Base-by-base conservation (phyloP, 2,797 vertebrate genomes). In the Synaphobranchus kaupii region DNA sequence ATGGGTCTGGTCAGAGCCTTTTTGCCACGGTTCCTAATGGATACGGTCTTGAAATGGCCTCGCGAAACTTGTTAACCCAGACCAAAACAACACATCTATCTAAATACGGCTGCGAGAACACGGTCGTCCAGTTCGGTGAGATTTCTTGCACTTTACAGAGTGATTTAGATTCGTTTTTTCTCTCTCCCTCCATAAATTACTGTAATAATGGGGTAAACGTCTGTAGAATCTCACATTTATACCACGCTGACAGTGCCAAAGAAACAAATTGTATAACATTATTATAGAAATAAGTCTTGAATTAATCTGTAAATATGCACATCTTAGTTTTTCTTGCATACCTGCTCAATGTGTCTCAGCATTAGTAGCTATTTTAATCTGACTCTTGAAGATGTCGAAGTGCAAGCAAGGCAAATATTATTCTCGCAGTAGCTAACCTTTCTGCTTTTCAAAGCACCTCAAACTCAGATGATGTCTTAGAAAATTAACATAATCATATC, bases 121-220 rank as follows among this genome's bases (percentile, higher is more conserved):
- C 12, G 0, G 82, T 31, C 12, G 31, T 58, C 81, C 83, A 83
- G 86, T 83, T 81, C 48, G 9, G 63, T 58, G n/a, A 31, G 56
- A 76, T 80, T 90, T 85, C 83, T 85, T 25, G 8, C 76, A 25
- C 76, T 47, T 80, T 2, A 31, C 83, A 84, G 81, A 20, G 89
- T 86, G 80, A 73, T 85, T 89, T 85, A 83, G 78, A 71, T 84
- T 58, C 3, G 73, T 83, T 68, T 82, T 84, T 89, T 87, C 66
- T 34, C 48, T 86, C 82, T 85, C 84, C 31, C 31, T 78, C 44
- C 86, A 88, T 89, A 90, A 90, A 86, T 91, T 86, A 87, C 34
- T 13, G 58, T 88, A 88, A 86, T 84, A 82, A 88, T 5, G 28
- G 85, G 13, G 17, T 83, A 63, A 83, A 88, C 86, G 22, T 54